phyloP scores from a whole-genome alignment of 2,888 invertebrate species.

The Melangyna quadrimaculata region DNA sequence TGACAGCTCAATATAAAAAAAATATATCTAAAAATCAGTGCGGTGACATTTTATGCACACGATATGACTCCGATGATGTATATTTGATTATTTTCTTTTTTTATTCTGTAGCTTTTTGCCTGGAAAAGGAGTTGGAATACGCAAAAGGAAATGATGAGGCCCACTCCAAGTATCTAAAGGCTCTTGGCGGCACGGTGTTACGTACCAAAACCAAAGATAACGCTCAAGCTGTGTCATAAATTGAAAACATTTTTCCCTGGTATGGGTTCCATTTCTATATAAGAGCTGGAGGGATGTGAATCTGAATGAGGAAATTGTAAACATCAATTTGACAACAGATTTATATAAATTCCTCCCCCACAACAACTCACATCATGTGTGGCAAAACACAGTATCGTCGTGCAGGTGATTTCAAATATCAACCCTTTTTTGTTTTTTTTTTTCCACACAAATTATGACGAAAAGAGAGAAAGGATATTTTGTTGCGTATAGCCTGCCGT shows the following conservation, averaged over 20 bases:
- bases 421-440: too few species aligned
- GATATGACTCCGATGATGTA: constrained; percentile 67
- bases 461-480: neutral
- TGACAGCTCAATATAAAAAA: constrained; percentile 66
- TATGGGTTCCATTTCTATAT: neutral
- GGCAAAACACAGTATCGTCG: neutral
- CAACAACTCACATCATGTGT: constrained; percentile 12
- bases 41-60: constrained; percentile 67
- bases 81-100: constrained; percentile 43
- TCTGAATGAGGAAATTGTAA: constrained; percentile 67
- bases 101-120: neutral
- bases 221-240: constrained; percentile 70
- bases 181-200: neutral
- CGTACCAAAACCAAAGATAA: constrained; percentile 55
- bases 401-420: constrained; percentile 55
- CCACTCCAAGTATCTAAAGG: neutral
- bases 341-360: constrained; percentile 31
- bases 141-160: constrained; percentile 62
- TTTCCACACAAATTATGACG: too few species aligned
- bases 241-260: constrained; percentile 59
- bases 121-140: neutral
- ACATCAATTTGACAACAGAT: constrained; percentile 70
- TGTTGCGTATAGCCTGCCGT: constrained; percentile 12
- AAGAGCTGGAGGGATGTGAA: neutral
- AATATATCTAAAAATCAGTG: constrained; percentile 49